Conservation (phyloP, 2,797 vertebrate species). For the Peromyscus aztecus region DNA sequence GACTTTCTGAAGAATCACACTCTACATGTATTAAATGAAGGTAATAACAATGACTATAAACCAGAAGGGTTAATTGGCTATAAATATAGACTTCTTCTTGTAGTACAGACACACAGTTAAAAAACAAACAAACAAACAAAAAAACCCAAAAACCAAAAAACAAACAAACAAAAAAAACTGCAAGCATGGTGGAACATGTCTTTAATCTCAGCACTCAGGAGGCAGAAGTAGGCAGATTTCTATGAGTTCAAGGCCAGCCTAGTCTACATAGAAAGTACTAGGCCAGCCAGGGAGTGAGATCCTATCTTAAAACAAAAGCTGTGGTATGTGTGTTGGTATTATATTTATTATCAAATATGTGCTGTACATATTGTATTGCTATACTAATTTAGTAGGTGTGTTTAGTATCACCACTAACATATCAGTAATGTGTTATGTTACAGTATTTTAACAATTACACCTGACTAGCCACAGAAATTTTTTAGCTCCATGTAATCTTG, state of each 20-base stretch:
- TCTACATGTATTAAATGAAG: background rate
- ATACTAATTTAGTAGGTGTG: background rate
- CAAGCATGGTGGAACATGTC: background rate
- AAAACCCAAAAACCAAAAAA: too few relatives aligned
- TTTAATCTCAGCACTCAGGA: background rate
- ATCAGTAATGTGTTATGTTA: background rate
- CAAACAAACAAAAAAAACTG: background rate
- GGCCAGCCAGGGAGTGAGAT: background rate
- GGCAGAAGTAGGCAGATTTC: background rate
- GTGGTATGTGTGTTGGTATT: background rate
- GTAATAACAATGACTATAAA: background rate
- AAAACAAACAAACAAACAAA: too few relatives aligned
- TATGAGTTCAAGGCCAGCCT: background rate
- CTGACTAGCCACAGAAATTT: background rate
- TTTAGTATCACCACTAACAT: background rate
- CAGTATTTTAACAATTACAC: background rate
- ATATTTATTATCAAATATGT: background rate
- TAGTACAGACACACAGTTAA: background rate
- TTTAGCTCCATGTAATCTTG: background rate
- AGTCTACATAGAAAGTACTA: background rate
- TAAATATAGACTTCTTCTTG: background rate
- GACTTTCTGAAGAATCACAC: background rate
- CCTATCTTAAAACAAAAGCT: background rate
- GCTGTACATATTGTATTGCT: background rate
- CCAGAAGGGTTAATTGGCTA: background rate